Evolutionary conservation across 2,797 vertebrate species (phyloP).

Genomic region (Sandelia bainsii): DNA sequence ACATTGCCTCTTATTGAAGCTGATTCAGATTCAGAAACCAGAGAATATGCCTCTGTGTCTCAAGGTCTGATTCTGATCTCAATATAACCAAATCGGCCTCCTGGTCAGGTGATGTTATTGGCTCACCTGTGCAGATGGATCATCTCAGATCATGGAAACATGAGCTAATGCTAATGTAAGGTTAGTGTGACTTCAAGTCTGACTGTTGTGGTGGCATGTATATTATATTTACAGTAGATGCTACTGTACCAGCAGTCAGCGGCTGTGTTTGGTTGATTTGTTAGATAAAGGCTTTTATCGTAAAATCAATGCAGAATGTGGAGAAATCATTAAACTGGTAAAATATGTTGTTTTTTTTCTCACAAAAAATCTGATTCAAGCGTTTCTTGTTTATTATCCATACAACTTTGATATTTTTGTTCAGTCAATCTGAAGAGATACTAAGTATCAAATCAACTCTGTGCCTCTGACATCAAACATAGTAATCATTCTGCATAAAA

Average conservation of each 20-base stretch:
- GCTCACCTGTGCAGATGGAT: conserved; percentile 32
- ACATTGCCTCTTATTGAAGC: conserved; percentile 61
- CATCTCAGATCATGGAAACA: conserved; percentile 17
- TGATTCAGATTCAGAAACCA: conserved; percentile 62
- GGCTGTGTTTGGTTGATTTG: neutral
- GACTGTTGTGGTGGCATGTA: neutral
- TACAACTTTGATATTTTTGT: neutral
- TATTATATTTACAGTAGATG: no score
- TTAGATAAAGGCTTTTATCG: neutral
- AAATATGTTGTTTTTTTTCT: neutral
- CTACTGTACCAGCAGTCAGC: neutral
- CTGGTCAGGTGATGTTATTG: conserved; percentile 34
- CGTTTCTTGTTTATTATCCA: neutral
- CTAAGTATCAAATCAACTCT: neutral
- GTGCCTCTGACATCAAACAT: neutral
- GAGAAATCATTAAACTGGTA: neutral
- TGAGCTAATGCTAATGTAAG: conserved; percentile 16
- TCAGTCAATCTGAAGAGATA: neutral
- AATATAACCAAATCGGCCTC: conserved; percentile 49
- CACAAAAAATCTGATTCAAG: no score
- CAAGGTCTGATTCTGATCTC: conserved; percentile 27
- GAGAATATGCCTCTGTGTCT: conserved; percentile 38
- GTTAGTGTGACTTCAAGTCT: conserved; percentile 1
- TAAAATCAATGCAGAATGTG: conserved; percentile 5
- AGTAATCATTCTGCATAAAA: neutral